Conservation (phyloP, 37 sponge, comb jelly and placozoan genomes). For the Aplysina aerophoba region DNA sequence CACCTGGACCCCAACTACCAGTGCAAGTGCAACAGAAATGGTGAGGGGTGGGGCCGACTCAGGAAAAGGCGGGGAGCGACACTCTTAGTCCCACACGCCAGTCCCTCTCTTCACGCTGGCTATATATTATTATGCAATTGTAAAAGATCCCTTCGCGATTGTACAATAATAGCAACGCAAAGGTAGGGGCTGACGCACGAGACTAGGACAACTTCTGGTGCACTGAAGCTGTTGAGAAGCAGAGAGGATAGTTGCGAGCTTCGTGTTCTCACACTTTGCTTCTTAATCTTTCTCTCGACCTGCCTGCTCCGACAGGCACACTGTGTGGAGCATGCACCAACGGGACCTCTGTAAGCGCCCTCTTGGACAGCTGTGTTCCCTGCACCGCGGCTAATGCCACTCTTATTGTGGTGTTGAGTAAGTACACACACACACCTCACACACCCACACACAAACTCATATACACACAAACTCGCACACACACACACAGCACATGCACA, state of each 20-base stretch:
- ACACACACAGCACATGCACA: neutral
- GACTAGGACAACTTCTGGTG: too few relatives aligned
- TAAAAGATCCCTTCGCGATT: too few relatives aligned
- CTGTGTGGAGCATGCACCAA: slow-evolving; percentile 36
- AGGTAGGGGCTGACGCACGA: too few relatives aligned
- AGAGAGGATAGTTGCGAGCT: too few relatives aligned
- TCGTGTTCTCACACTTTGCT: neutral
- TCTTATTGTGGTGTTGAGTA: slow-evolving; percentile 42
- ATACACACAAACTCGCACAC: neutral
- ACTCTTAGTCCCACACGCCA: too few relatives aligned
- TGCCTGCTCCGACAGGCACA: neutral
- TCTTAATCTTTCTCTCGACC: neutral
- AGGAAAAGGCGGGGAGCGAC: slow-evolving; percentile 6
- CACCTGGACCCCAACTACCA: slow-evolving; percentile 10
- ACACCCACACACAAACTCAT: neutral
- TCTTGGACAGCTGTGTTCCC: slow-evolving; percentile 53
- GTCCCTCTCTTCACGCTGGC: too few relatives aligned
- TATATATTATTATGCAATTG: too few relatives aligned
- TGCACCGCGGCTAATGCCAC: slow-evolving; percentile 40
- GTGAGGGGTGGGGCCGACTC: neutral
- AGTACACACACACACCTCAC: neutral
- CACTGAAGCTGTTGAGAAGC: too few relatives aligned
- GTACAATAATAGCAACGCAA: too few relatives aligned
- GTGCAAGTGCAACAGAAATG: slow-evolving; percentile 33
- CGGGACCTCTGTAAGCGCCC: slow-evolving; percentile 20